Base-by-base conservation (phyloP, 2,888 invertebrate species). In the Lasioglossum morio region DNA sequence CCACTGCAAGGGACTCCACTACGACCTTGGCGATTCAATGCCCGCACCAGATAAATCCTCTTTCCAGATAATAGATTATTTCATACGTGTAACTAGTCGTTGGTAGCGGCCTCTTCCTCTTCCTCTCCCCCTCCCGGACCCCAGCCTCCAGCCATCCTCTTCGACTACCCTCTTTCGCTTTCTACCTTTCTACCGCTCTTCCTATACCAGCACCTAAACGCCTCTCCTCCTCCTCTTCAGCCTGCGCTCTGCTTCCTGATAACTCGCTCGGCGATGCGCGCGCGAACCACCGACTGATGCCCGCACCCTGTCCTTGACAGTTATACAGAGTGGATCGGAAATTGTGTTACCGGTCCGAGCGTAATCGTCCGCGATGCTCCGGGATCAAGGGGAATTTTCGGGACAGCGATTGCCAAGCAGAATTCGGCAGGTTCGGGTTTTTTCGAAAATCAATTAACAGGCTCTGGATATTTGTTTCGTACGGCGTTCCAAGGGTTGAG, bases 1-100 rank as follows among this genome's bases (percentile, higher is more conserved):
- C 83, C 88, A 79, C 78, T 86, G 83, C 57, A 23, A 89, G 90
- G 88, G 91, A 87, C 93, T 93, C 92, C 91, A 91, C 91, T 91
- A 91, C 89, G 94, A 93, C 94, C 94, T 94, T 95, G 95, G 94
- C 94, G 92, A 94, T 95, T 95, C 94, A 94, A 94, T 94, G 94
- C 93, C 92, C 93, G 94, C 94, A 93, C 94, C 93, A 94, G 94
- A 95, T 95, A 94, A 94, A 93, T 94, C 93, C 92, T 92, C 87
- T 92, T 91, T 90, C 89, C 92, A 94, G 94, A 94, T 94, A 94
- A 95, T 94, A 94, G 94, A 95, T 94, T 94, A 94, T 94, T 95
- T 94, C 94, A 93, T 94, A 94, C 93, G 92, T 92, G 93, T 94
- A 94, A 94, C 94, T 93, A 94, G 94, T 94, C 92, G 93, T 91